Evolutionary conservation across 2,113 vertebrate genomes (phyloP), one percentile per base, ranked within the genome.

Genomic region (Salminus brasiliensis): DNA sequence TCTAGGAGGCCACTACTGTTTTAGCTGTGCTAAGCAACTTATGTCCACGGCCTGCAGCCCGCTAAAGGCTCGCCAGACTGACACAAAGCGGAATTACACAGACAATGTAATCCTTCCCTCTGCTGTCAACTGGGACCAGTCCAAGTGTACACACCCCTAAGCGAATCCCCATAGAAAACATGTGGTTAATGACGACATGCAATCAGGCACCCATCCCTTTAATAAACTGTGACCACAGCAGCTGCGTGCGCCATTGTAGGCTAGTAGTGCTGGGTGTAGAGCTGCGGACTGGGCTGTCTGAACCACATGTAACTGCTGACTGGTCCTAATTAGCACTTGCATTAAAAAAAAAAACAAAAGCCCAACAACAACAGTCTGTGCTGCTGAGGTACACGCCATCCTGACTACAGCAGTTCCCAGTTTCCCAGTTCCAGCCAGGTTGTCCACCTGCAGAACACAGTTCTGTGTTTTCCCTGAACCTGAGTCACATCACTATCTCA

Each of bases 201-300:
- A 72, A 41, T 49, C 55, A 72, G 60, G 30, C 75, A 82, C 41
- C 70, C 67, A 34, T 66, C 60, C 52, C 69, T 82, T 82, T 82
- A 78, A 82, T 82, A 82, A 78, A 79, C 41, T 34, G 57, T 67
- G 53, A 74, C 81, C 75, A 82, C 75, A 78, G 55, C 81, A 82
- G 73, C 81, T 76, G 52, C 63, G 43, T 16, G 18, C 45, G 29
- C 45, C 32, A 25, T 52, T 62, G 68, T 69, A 52, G 60, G 69
- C 69, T 66, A 70, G 68, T 53, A 70, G 59, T 79, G 69, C 55
- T 72, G 69, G 69, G 59, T 47, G 55, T 74, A 43, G 59, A 41
- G 15, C 25, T 13, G 36, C n/a, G 72, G 13, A 9, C 16, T 60
- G 77, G 39, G 55, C 23, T 34, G 29, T 34, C 49, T 47, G 13